Conservation (phyloP, 2,888 invertebrate species). For the Monopis laevigella region DNA sequence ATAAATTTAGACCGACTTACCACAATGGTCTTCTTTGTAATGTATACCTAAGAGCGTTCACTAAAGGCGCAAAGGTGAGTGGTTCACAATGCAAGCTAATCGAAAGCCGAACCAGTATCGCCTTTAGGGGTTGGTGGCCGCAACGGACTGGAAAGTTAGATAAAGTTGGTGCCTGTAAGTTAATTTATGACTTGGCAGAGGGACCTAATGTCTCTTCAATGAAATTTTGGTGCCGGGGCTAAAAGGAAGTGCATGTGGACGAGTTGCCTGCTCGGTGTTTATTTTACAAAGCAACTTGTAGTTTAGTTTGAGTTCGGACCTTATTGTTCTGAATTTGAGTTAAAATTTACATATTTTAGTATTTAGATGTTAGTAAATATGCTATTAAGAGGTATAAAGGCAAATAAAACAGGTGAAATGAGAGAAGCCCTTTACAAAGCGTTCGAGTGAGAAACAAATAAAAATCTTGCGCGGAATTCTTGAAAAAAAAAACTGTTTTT, state of each 20-base stretch:
- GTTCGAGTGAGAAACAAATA: no score
- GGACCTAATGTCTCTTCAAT: slow-evolving; percentile 9
- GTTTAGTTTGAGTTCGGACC: no score
- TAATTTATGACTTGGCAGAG: slow-evolving; percentile 29
- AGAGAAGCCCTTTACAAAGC: no score
- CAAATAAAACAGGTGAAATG: no score
- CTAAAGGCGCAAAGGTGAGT: slow-evolving; percentile 9
- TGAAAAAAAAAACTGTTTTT: no score
- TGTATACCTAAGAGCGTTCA: slow-evolving; percentile 9
- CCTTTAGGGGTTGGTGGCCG: slow-evolving; percentile 22
- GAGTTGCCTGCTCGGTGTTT: no score
- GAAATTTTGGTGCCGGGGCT: neutral
- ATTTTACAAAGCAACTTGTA: no score
- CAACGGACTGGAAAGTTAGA: slow-evolving; percentile 35
- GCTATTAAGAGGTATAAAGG: no score
- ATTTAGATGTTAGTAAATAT: no score
- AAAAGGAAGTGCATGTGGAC: slow-evolving; percentile 1
- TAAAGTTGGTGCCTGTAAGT: slow-evolving; percentile 35
- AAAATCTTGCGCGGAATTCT: no score
- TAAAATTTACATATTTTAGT: no score
- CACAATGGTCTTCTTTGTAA: slow-evolving; percentile 11
- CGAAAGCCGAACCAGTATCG: slow-evolving; percentile 25
- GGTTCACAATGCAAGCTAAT: slow-evolving; percentile 27
- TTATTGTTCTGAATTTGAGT: no score
- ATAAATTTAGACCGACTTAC: neutral